These are phyloP conservation scores for Bombus ignitus DNA, from an alignment of 1,140 invertebrate species.

Conservation along the genomic window DNA sequence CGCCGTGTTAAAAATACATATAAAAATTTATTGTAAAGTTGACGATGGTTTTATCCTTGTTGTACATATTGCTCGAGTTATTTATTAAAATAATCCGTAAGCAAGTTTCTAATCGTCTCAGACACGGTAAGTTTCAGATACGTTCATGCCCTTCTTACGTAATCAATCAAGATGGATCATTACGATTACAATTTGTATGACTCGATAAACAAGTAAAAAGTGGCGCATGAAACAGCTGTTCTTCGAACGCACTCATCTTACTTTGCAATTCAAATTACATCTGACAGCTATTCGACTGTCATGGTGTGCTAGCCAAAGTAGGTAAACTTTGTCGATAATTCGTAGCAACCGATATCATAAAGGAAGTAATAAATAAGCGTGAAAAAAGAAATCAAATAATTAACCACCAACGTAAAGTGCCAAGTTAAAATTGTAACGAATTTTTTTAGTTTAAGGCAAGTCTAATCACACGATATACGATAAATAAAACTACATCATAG, in stretches of 20 bases:
- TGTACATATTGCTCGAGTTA: background rate
- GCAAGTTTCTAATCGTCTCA: too few species aligned
- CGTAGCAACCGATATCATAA: too few species aligned
- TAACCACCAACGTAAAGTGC: too few species aligned
- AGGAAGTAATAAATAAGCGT: too few species aligned
- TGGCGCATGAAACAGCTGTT: background rate
- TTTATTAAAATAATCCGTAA: background rate
- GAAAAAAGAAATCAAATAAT: background rate
- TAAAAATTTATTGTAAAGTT: too few species aligned
- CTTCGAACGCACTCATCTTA: background rate
- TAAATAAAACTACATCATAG: background rate
- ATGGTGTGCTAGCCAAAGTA: too few species aligned
- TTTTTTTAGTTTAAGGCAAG: background rate
- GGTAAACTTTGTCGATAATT: background rate
- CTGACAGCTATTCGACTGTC: background rate
- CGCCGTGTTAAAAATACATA: too few species aligned
- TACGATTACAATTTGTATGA: background rate
- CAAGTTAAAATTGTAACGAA: background rate
- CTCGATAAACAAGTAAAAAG: background rate
- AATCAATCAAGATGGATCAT: background rate
- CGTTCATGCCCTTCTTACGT: background rate
- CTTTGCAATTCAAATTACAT: slow-evolving; percentile 22
- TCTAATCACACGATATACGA: background rate
- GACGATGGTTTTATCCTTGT: background rate
- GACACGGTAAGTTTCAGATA: too few species aligned